Base-by-base conservation (phyloP, 2,797 vertebrate genomes). In the Periophthalmus magnuspinnatus region DNA sequence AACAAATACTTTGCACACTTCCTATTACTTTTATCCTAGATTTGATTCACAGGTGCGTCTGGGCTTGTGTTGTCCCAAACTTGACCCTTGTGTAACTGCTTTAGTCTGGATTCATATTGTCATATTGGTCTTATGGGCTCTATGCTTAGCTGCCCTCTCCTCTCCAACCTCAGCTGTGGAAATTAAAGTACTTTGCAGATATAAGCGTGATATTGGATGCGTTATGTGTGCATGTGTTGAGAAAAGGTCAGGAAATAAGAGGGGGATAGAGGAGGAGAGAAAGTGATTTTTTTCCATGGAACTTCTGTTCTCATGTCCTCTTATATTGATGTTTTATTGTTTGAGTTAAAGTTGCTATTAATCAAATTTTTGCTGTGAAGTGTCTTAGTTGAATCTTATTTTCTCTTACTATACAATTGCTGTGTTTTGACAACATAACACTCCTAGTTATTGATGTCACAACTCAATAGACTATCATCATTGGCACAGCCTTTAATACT, bases 111-210 rank as follows among this genome's bases (percentile, higher is more conserved):
- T 81, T 68, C 41, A 54, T 65, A 71, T 10, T 58, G 70, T 68
- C 41, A 54, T 65, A 71, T 10, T 60, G 70, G 65, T 77, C 60
- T 28, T 62, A 66, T 74, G 75, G 58, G 65, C 65, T 68, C 68
- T 78, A 70, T 66, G 56, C 74, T 69, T 72, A 67, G 61, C 72
- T 66, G 52, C 63, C 57, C 52, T 60, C 63, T 56, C 22, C 3
- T 61, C 8, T 21, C 60, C 74, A 68, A 76, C 75, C 81, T 82
- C 78, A 86, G 75, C 78, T 81, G 68, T 88, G 75, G 78, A 89
- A 86, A 84, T 87, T 79, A 86, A 90, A 85, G 79, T 74, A 74
- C 83, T 83, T 64, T 70, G 69, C 62, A 58, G 75, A 72, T 79
- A 81, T 59, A 10, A 59, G 32, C 79, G 76, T 56, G 17, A 58